Base-by-base conservation (phyloP, 53 echinoderm and acorn worm species). In the Holothuria scabra region DNA sequence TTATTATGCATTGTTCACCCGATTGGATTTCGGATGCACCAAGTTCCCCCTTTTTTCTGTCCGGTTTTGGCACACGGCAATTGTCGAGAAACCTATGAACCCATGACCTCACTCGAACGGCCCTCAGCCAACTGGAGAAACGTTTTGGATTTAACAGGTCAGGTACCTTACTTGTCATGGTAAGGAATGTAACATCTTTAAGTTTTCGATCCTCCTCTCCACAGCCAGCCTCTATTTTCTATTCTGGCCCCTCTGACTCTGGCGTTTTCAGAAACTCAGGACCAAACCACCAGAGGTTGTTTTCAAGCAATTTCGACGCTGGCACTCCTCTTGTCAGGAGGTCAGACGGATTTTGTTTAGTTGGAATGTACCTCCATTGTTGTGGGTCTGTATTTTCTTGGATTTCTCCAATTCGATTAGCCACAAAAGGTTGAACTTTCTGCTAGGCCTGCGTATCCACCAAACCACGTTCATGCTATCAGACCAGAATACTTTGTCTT, bases 361-460 rank as follows among this genome's bases (percentile, higher is more conserved):
- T 84, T 23, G 84, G 69, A 12, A 84, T 29, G 28, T 67, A 56
- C 22, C 29, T 68, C 84, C 84, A 84, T 12, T 84, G 84, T 10
- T 55, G 12, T 61, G 69, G 84, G 5, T 68, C 84, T 20, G 84
- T 68, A 0, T 7, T 28, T n/a, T 84, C 69, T 26, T 84, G 56
- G 19, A 68, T 84, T 69, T 84, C 84, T 46, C 52, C 68, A 9
- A 84, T 24, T 24, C 5, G 56, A 38, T 84, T 46, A 0, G 68
- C 67, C 12, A 84, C 55, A 21, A 83, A 83, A 5, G 46, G 6
- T 46, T 83, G 66, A 20, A 83, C 66, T 0, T 20, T 28, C 84
- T 67, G 20, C 66, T 67, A 18, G 18, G 57, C 7, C 28, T 6
- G 25, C 83, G 1, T 12, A 69, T 55, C 84, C 84, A 69, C 38